These are phyloP conservation scores for Hemithea aestivaria DNA, from an alignment of 2,888 invertebrate species.

Conservation along the genomic window DNA sequence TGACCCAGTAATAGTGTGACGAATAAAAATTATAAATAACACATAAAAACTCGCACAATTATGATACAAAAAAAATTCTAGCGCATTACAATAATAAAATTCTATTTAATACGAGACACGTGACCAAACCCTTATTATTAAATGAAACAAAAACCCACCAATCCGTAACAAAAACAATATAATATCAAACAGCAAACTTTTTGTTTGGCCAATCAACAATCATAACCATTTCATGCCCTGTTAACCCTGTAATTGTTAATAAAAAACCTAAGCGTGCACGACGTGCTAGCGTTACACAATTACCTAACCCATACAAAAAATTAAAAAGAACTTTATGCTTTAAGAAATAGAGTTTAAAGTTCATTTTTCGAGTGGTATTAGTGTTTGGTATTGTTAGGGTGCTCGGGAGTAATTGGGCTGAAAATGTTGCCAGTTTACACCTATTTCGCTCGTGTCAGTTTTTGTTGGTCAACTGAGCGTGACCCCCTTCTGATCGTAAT, in stretches of 20 bases:
- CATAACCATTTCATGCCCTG: conserved; percentile 56
- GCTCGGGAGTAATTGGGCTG: conserved; percentile 49
- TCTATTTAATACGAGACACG: too few species aligned
- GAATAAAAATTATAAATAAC: too few species aligned
- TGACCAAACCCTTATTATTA: neutral
- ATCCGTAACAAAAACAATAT: conserved; percentile 14
- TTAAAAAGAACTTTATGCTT: neutral
- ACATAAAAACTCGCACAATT: too few species aligned
- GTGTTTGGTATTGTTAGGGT: conserved; percentile 45
- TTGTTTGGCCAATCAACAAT: conserved; percentile 51
- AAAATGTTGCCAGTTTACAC: conserved; percentile 52
- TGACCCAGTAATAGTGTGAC: too few species aligned
- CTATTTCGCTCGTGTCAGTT: conserved; percentile 32
- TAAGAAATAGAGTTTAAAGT: neutral
- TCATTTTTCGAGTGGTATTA: too few species aligned
- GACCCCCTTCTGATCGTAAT: conserved; percentile 18
- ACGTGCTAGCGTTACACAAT: conserved; percentile 10
- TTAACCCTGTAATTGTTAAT: conserved; percentile 59
- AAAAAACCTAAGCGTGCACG: conserved; percentile 36
- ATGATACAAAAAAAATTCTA: too few species aligned
- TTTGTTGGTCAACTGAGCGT: conserved; percentile 16
- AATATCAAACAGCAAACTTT: conserved; percentile 28
- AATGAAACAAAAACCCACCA: conserved; percentile 9
- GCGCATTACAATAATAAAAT: too few species aligned
- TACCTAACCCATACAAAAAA: neutral